Evolutionary conservation across 2,888 invertebrate species (phyloP).

Genomic region (Frankliniella fusca): DNA sequence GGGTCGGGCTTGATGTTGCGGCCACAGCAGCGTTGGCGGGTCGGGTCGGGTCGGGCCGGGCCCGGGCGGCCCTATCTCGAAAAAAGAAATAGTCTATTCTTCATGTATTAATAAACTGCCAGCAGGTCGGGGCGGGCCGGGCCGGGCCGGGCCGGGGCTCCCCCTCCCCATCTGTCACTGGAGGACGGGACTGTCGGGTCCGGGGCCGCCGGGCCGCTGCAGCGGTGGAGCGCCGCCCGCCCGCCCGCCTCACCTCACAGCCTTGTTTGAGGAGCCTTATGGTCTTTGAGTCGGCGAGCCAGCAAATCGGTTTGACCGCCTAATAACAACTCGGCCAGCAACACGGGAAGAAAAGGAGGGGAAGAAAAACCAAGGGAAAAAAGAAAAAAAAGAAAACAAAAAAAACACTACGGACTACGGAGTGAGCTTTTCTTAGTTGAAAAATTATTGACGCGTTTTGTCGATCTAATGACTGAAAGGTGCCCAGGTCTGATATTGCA

Average conservation of each 20-base stretch:
- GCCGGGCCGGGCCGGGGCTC: background rate
- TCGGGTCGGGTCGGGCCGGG: background rate
- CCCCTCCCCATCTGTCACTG: constrained; percentile 6
- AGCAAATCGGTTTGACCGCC: background rate
- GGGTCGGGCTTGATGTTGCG: background rate
- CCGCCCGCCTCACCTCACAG: background rate
- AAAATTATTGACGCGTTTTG: too few relatives aligned
- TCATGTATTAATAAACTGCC: constrained; percentile 15
- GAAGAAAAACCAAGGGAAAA: background rate
- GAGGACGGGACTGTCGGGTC: too few relatives aligned
- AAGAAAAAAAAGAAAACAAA: too few relatives aligned
- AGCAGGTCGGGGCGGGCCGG: background rate
- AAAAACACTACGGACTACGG: too few relatives aligned
- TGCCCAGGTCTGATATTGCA: too few relatives aligned
- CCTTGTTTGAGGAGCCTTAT: constrained; percentile 9
- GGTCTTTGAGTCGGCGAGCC: background rate
- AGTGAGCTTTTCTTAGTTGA: too few relatives aligned
- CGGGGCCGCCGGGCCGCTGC: background rate
- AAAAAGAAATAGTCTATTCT: background rate
- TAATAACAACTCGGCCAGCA: background rate
- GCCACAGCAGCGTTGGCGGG: background rate
- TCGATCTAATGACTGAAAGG: too few relatives aligned
- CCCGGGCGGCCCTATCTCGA: background rate
- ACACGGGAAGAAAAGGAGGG: background rate
- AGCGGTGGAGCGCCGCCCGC: background rate